Evolutionary conservation across 1,140 invertebrate genomes (phyloP).

Genomic region (Lanistes nyassanus): DNA sequence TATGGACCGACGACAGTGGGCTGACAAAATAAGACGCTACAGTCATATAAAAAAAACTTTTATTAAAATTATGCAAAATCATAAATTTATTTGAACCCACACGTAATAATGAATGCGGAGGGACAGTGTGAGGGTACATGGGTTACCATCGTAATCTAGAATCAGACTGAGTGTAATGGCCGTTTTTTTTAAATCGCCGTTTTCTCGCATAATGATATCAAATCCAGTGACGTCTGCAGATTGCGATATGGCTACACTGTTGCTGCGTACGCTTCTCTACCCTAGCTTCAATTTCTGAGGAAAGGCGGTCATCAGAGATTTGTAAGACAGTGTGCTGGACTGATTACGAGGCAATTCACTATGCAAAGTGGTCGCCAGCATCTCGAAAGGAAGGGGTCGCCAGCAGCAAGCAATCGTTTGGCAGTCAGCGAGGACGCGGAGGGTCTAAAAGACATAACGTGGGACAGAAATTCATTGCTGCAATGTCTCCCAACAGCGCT

Average conservation of each 20-base stretch:
- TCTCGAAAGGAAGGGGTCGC: neutral
- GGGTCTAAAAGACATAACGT: conserved; percentile 5
- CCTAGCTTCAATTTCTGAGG: neutral
- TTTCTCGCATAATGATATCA: neutral
- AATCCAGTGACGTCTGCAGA: neutral
- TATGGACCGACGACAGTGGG: no score
- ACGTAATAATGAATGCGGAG: neutral
- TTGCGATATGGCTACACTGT: neutral
- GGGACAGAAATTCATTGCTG: conserved; percentile 23
- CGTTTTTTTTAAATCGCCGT: no score
- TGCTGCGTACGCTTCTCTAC: neutral
- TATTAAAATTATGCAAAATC: no score
- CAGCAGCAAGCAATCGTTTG: conserved; percentile 15
- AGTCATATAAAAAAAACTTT: no score
- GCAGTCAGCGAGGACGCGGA: conserved; percentile 23
- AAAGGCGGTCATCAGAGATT: no score
- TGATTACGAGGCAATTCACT: conserved; percentile 26
- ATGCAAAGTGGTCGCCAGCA: conserved; percentile 25
- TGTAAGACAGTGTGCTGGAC: neutral
- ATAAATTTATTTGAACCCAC: no score
- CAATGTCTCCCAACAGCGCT: conserved; percentile 9
- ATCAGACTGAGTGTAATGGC: neutral
- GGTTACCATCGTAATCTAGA: neutral
- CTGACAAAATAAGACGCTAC: no score
- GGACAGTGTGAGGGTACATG: conserved; percentile 6